A percentile compares a stretch with the other conserved stretches of the same genome.
Evolutionary conservation across 2,113 vertebrate genomes (phyloP).

Genomic region (Hydropotes inermis): DNA sequence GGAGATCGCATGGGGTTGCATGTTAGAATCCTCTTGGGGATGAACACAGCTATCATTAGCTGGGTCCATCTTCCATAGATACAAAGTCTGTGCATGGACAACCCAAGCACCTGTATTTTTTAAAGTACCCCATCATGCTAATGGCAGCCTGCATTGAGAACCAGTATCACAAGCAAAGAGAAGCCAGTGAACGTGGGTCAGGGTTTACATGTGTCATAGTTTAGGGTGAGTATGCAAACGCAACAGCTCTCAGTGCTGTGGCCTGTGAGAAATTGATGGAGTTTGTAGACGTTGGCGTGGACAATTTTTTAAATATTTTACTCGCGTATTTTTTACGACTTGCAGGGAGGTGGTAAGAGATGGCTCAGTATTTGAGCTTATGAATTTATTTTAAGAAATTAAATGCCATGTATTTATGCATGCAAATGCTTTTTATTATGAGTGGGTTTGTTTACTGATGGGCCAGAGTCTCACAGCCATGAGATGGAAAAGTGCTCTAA

Average conservation of each 20-base stretch:
- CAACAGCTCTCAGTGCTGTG: fast-evolving
- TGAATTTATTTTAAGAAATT: conserved; percentile 15
- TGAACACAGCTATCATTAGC: not conserved
- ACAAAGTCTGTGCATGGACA: not conserved
- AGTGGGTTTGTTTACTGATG: not conserved
- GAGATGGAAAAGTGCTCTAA: not conserved
- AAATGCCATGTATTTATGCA: not conserved
- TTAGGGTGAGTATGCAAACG: not conserved
- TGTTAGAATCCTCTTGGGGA: not conserved
- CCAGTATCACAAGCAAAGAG: not conserved
- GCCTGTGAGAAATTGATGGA: not conserved
- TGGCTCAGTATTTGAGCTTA: not conserved
- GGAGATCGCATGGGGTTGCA: not conserved
- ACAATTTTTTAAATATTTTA: not conserved
- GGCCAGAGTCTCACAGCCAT: not conserved
- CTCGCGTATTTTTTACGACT: not conserved
- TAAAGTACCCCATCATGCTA: not conserved
- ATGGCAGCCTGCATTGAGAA: not conserved
- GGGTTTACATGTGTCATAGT: not conserved
- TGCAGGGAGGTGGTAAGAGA: not conserved
- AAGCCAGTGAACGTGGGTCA: not conserved
- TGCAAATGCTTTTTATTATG: not conserved
- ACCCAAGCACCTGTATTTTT: not conserved
- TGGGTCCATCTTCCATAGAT: not conserved
- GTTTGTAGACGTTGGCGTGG: not conserved